A percentile compares a stretch with the other conserved stretches of the same genome.
Evolutionary conservation across 2,113 vertebrate species (phyloP).

Genomic region (Leucopsar rothschildi): DNA sequence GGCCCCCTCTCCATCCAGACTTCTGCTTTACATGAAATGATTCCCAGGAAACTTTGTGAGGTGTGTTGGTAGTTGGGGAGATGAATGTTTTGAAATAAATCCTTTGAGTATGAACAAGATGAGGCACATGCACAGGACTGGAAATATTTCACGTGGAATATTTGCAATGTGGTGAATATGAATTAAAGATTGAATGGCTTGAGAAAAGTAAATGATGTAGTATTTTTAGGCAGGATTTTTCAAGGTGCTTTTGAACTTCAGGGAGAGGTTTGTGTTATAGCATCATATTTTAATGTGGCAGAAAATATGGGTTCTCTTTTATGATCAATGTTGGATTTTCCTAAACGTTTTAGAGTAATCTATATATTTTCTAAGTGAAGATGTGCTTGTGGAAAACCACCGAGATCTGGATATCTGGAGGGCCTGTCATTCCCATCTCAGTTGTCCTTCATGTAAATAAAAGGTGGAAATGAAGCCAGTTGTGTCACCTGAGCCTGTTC

Average conservation of each 20-base stretch:
- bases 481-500: conserved; percentile 13
- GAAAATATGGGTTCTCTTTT: not conserved
- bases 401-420: not conserved
- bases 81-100: not conserved
- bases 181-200: not conserved
- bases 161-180: not conserved
- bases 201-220: not conserved
- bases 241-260: not conserved
- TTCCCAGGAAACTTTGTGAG: accelerated
- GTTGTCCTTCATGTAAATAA: conserved; percentile 12
- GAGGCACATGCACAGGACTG: not conserved
- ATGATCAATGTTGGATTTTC: accelerated
- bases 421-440: not conserved
- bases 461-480: not conserved
- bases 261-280: not conserved
- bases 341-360: not conserved
- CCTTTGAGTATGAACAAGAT: not conserved
- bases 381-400: not conserved
- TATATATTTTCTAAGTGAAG: accelerated
- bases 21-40: not conserved
- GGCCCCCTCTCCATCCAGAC: not conserved
- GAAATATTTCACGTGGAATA: not conserved
- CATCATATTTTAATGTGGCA: not conserved
- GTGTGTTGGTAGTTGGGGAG: not conserved
- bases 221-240: not conserved